Conservation (phyloP, 2,113 vertebrate genomes). For the Pelvicachromis taeniatus region DNA sequence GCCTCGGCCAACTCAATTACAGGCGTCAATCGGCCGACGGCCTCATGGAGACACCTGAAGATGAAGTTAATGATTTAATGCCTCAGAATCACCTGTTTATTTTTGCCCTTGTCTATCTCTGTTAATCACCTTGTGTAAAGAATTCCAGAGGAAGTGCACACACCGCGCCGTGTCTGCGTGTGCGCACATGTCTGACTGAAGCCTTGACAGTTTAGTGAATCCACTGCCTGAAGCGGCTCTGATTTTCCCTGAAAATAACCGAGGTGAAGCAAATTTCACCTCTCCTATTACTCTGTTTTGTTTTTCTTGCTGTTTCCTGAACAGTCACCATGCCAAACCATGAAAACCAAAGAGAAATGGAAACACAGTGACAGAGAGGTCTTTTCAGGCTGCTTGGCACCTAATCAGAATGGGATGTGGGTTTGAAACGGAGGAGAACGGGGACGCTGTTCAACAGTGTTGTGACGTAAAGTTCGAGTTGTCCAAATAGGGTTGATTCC, state of each 20-base stretch:
- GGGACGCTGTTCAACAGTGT: slow-evolving; percentile 1
- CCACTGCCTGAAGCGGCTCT: slow-evolving; percentile 22
- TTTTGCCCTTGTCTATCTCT: not conserved
- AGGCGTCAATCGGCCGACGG: not conserved
- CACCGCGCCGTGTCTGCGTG: not conserved
- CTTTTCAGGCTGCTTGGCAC: slow-evolving; percentile 59
- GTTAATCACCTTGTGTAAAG: slow-evolving; percentile 16
- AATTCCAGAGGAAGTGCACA: not conserved
- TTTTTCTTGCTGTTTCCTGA: slow-evolving; percentile 11
- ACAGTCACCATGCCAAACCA: slow-evolving; percentile 30
- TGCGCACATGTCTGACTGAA: slow-evolving; percentile 16
- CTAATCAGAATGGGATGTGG: slow-evolving; percentile 58
- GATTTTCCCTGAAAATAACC: slow-evolving; percentile 51
- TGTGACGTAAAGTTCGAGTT: slow-evolving; percentile 20
- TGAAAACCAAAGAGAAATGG: slow-evolving; percentile 61
- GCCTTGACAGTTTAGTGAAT: slow-evolving; percentile 3
- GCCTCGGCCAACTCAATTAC: not conserved
- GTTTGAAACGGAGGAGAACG: slow-evolving; percentile 38
- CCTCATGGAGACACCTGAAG: not conserved
- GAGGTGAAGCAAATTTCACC: slow-evolving; percentile 35
- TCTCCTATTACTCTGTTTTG: slow-evolving; percentile 44
- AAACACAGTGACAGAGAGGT: slow-evolving; percentile 56
- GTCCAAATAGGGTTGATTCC: slow-evolving; percentile 15
- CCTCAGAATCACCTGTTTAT: slow-evolving; percentile 17
- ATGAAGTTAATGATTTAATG: slow-evolving; percentile 16